Base-by-base conservation (phyloP, 2,888 invertebrate species). In the Drosophila merina region DNA sequence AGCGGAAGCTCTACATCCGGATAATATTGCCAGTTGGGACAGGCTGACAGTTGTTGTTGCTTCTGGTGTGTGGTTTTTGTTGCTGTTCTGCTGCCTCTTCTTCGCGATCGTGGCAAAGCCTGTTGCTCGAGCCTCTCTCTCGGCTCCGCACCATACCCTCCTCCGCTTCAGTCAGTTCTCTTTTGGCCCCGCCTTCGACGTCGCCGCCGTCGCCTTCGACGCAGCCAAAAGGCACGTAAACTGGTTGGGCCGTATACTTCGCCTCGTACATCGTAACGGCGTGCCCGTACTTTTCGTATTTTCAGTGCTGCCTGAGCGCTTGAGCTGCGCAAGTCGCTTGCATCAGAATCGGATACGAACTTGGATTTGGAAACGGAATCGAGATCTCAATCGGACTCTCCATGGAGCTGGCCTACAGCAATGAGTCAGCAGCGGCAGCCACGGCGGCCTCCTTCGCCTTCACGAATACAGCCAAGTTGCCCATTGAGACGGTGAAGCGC, bases 211-310 rank as follows among this genome's bases (percentile, higher is more conserved):
- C 38, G 73, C 55, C 48, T 63, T 44, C 44, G 74, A 63, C 28
- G 62, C 74, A 76, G 83, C 86, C 86, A 88, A 86, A 88, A 81
- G 85, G 88, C 83, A 88, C 86, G 85, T 87, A 87, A 84, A 85
- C 84, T 88, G 84, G 83, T 83, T 86, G 86, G 50, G 52, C 56
- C 51, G 59, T 51, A 67, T 42, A 54, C 48, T 45, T 50, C 40
- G 50, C 40, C 20, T 25, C 44, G 44, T 44, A 25, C 36, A 59
- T 81, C 51, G 76, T 72, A 62, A 45, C 72, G 70, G 79, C 74
- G 77, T 72, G 86, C 82, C 88, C 88, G 88, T 86, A 84, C 56
- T 77, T 75, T 76, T 74, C 55, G 64, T 77, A 55, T 57, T 77
- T 82, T 81, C 72, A 88, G 86, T 86, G 81, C 78, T 86, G 86